phyloP scores from a whole-genome alignment of 2,113 vertebrate genomes.

The Halichoeres trimaculatus region DNA sequence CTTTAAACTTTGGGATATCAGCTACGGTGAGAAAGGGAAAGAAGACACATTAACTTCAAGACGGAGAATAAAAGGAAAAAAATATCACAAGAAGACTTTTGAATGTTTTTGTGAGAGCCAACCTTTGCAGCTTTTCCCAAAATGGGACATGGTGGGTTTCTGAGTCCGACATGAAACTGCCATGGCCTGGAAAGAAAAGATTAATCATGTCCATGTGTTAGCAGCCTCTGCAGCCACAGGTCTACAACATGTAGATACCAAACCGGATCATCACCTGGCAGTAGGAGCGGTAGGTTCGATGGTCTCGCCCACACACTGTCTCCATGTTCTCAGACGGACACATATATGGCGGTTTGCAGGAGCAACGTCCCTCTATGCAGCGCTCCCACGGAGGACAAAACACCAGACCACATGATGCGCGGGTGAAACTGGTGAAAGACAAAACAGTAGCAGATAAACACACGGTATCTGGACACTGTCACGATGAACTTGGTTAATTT shows the following conservation, averaged over 20 bases:
- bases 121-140: conserved; percentile 58
- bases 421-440: conserved; percentile 23
- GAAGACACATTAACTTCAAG: background rate
- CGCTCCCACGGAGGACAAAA: conserved; percentile 65
- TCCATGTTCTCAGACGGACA: conserved; percentile 1
- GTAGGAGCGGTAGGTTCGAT: conserved; percentile 41
- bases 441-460: background rate
- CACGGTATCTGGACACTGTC: too few species aligned
- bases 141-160: conserved; percentile 75
- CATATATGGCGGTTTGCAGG: conserved; percentile 55
- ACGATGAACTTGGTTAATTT: too few species aligned
- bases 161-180: conserved; percentile 57
- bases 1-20: background rate
- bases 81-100: background rate
- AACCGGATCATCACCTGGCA: conserved; percentile 58
- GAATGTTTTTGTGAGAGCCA: background rate
- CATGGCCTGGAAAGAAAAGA: conserved; percentile 44
- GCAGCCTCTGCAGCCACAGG: too few species aligned
- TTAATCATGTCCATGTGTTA: background rate
- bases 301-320: conserved; percentile 9
- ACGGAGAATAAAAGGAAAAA: background rate
- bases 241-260: background rate
- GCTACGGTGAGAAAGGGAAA: background rate
- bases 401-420: conserved; percentile 47
- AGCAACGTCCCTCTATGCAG: conserved; percentile 31